phyloP scores from a whole-genome alignment of 2,113 vertebrate species.

The Petrocephalus microphthalmus region DNA sequence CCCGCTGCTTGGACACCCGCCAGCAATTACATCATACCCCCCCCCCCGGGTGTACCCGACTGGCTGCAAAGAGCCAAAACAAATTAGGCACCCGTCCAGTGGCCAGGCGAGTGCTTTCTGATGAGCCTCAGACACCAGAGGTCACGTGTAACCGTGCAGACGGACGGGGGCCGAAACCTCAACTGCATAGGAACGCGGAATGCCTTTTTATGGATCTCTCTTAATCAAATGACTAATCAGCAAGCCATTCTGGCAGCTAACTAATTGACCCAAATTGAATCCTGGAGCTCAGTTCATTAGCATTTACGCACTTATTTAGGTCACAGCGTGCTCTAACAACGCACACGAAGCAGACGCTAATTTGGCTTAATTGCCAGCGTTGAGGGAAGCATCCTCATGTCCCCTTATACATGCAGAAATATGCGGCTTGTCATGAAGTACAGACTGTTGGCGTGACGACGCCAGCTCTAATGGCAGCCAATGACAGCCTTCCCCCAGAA shows the following conservation, averaged over 20 bases:
- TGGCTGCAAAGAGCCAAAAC: conserved; percentile 56
- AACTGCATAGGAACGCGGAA: background rate
- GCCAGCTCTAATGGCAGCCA: background rate
- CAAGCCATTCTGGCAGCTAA: conserved; percentile 38
- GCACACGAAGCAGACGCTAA: conserved; percentile 21
- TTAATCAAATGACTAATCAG: conserved; percentile 37
- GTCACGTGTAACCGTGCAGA: conserved; percentile 29
- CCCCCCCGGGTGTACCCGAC: conserved; percentile 43
- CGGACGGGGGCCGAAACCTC: background rate
- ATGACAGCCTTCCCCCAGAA: background rate
- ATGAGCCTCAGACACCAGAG: conserved; percentile 36
- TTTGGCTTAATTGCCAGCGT: conserved; percentile 18
- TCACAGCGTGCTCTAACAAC: conserved; percentile 26
- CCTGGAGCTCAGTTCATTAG: conserved; percentile 34
- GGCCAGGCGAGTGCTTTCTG: conserved; percentile 44
- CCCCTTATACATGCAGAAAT: background rate
- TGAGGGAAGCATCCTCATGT: background rate
- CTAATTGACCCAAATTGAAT: conserved; percentile 47
- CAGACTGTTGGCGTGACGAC: background rate
- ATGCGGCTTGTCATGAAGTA: background rate
- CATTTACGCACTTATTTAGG: conserved; percentile 39
- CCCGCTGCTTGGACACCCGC: conserved; percentile 50
- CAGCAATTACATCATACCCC: conserved; percentile 60
- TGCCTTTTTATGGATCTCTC: conserved; percentile 30
- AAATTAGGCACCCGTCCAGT: conserved; percentile 63